phyloP scores from a whole-genome alignment of 2,888 invertebrate genomes.

The Microplitis manilae region DNA sequence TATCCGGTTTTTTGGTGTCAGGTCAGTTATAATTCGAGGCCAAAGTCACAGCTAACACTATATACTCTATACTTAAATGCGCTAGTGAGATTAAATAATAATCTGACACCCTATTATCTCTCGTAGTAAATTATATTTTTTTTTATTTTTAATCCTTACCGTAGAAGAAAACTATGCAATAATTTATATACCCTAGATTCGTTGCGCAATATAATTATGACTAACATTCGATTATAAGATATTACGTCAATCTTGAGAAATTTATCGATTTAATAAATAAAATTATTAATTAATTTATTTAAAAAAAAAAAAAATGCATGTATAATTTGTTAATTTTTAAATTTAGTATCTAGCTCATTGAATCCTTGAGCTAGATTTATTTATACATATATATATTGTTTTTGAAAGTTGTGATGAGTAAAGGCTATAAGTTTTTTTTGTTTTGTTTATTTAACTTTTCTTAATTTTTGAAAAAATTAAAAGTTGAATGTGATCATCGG shows the following conservation, averaged over 20 bases:
- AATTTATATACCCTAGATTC: neutral
- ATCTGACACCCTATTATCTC: constrained; percentile 13
- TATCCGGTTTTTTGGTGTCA: constrained; percentile 30
- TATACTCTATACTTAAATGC: neutral
- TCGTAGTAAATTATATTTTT: neutral
- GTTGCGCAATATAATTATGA: neutral
- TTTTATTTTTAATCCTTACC: neutral
- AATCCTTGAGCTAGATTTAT: no score
- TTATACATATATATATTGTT: no score
- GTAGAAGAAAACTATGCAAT: neutral
- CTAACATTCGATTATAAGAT: neutral
- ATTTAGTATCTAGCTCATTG: no score
- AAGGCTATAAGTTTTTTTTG: no score
- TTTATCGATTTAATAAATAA: neutral
- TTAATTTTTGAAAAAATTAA: no score
- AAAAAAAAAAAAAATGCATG: neutral
- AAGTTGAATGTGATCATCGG: no score
- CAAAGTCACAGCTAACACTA: constrained; percentile 13
- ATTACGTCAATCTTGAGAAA: neutral
- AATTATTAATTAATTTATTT: constrained; percentile 8
- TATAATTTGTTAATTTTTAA: no score
- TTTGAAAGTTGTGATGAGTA: no score
- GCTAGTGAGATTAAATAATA: constrained; percentile 19
- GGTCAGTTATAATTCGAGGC: constrained; percentile 32
- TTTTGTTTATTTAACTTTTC: no score